Percentiles rank a stretch among this genome's conserved stretches.
These are phyloP conservation scores for Hybos culiciformis DNA, from an alignment of 2,888 invertebrate genomes.

Conservation along the genomic window DNA sequence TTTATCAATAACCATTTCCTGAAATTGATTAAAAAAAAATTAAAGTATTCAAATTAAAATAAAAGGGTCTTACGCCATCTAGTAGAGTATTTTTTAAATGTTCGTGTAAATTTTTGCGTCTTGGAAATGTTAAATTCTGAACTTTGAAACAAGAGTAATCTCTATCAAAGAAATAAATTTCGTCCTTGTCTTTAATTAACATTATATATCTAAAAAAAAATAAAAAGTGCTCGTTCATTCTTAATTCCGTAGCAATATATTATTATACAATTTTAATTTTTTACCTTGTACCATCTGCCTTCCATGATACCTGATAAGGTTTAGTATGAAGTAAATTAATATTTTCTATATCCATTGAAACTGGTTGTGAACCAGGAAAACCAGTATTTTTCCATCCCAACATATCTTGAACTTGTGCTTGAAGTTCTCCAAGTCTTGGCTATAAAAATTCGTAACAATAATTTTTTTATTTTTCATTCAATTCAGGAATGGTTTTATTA, in stretches of 20 bases:
- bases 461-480: constrained; percentile 6
- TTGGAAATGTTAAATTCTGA: constrained; percentile 63
- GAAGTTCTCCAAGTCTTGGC: constrained; percentile 48
- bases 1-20: constrained; percentile 96
- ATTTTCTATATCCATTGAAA: constrained; percentile 85
- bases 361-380: constrained; percentile 95
- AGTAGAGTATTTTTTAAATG: constrained; percentile 71
- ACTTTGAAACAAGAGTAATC: constrained; percentile 88
- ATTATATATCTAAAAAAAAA: constrained; percentile 71
- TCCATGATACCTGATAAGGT: constrained; percentile 96
- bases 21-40: constrained; percentile 13
- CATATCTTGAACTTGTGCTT: constrained; percentile 60
- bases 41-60: constrained; percentile 10
- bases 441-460: not conserved
- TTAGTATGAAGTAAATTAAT: constrained; percentile 58
- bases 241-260: too few relatives aligned
- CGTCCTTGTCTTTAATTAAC: constrained; percentile 73
- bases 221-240: too few relatives aligned
- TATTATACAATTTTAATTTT: constrained; percentile 10
- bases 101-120: constrained; percentile 52
- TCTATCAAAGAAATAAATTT: constrained; percentile 89
- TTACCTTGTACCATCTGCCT: constrained; percentile 92
- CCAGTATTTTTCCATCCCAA: constrained; percentile 66
- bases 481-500: too few relatives aligned
- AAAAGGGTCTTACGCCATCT: constrained; percentile 63